phyloP scores from a whole-genome alignment of 2,888 invertebrate species.

The Lycaena phlaeas region DNA sequence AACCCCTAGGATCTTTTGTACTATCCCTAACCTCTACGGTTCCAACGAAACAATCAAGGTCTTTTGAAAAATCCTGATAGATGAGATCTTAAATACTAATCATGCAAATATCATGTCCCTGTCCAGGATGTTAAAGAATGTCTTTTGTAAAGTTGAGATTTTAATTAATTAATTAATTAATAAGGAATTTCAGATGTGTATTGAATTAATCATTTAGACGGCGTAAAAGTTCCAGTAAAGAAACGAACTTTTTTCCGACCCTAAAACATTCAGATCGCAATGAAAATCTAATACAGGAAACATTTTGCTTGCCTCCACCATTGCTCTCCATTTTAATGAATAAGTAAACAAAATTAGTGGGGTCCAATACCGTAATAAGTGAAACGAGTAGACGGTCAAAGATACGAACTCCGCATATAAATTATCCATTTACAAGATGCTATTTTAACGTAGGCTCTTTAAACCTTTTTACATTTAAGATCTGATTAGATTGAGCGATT shows the following conservation, averaged over 20 bases:
- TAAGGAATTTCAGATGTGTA: too few species aligned
- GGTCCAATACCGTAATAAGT: slow-evolving; percentile 62
- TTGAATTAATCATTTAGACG: background rate
- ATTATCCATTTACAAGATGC: slow-evolving; percentile 21
- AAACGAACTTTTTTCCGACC: background rate
- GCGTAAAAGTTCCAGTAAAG: background rate
- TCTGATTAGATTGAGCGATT: slow-evolving; percentile 41
- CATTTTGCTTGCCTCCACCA: slow-evolving; percentile 39
- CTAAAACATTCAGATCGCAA: slow-evolving; percentile 21
- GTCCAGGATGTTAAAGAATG: too few species aligned
- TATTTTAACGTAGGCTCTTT: slow-evolving; percentile 11
- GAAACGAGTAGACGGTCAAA: slow-evolving; percentile 51
- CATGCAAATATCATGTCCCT: too few species aligned
- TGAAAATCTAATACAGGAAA: slow-evolving; percentile 55
- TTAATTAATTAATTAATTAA: too few species aligned
- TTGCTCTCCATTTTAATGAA: slow-evolving; percentile 65
- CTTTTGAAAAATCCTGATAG: too few species aligned
- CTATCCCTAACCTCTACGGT: too few species aligned
- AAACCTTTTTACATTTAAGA: slow-evolving; percentile 13
- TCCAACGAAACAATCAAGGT: too few species aligned
- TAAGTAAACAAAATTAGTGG: slow-evolving; percentile 69
- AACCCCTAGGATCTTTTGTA: too few species aligned
- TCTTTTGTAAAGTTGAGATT: too few species aligned
- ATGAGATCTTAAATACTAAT: too few species aligned
- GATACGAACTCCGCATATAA: slow-evolving; percentile 36